These are phyloP conservation scores for Aplysina aerophoba DNA, from an alignment of 37 sponge, comb jelly and placozoan genomes.

Conservation along the genomic window DNA sequence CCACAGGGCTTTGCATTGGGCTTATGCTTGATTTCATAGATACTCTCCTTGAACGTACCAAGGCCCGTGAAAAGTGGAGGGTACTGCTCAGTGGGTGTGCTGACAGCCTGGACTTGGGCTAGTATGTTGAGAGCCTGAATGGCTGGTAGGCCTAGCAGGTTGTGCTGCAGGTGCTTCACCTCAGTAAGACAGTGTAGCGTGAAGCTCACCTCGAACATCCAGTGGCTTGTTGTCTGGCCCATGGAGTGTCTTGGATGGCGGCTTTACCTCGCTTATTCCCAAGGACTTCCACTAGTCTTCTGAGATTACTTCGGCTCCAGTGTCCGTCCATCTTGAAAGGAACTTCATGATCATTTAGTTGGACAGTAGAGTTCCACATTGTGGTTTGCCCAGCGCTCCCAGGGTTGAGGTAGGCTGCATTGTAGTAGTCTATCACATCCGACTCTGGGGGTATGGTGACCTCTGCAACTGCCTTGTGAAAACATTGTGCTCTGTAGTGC, in stretches of 20 bases:
- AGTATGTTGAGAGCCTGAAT: slow-evolving; percentile 23
- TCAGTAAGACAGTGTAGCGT: slow-evolving; percentile 4
- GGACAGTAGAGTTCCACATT: neutral
- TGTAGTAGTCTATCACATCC: too few relatives aligned
- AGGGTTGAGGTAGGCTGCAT: neutral
- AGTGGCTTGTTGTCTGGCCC: slow-evolving; percentile 17
- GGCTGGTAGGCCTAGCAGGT: slow-evolving; percentile 18
- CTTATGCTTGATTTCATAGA: slow-evolving; percentile 5
- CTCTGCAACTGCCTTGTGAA: too few relatives aligned
- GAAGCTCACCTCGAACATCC: slow-evolving; percentile 23
- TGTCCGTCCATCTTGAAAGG: slow-evolving; percentile 26
- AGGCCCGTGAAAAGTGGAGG: slow-evolving; percentile 19
- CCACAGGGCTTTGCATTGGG: neutral
- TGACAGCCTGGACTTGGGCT: slow-evolving; percentile 3
- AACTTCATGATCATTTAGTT: slow-evolving; percentile 19
- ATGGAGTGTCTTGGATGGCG: slow-evolving; percentile 9
- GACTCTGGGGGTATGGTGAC: too few relatives aligned
- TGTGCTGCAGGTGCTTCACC: slow-evolving; percentile 24
- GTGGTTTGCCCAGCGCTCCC: neutral
- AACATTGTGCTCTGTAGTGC: too few relatives aligned
- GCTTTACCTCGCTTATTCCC: neutral
- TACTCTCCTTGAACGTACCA: neutral
- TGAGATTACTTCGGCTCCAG: slow-evolving; percentile 16
- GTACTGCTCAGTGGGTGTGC: neutral
- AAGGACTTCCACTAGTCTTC: slow-evolving; percentile 10